Evolutionary conservation across 92 coral and sea anemone genomes (phyloP).

Genomic region (Epizoanthus illoricatus): DNA sequence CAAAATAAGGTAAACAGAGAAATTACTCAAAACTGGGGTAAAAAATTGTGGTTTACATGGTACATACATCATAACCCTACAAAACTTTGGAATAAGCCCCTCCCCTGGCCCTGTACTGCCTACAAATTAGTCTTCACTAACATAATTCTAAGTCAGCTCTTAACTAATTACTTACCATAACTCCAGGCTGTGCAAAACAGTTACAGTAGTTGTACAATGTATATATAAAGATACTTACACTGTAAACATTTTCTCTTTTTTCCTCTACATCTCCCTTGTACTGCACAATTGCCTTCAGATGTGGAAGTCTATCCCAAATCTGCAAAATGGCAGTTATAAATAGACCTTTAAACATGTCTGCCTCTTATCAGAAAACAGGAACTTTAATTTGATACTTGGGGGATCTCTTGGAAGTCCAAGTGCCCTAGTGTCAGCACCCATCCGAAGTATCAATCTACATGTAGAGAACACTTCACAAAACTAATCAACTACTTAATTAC

Average conservation of each 20-base stretch:
- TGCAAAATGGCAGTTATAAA: conserved; percentile 6
- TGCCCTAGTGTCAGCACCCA: not conserved
- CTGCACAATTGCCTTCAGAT: conserved; percentile 86
- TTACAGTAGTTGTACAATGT: no score
- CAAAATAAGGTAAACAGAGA: not conserved
- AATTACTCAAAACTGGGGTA: not conserved
- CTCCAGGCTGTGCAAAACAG: no score
- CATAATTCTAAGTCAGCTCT: no score
- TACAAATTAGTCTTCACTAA: no score
- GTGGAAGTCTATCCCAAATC: conserved; percentile 92
- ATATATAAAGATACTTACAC: conserved; percentile 50
- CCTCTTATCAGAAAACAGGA: not conserved
- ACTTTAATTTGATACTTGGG: not conserved
- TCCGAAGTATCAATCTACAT: no score
- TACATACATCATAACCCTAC: no score
- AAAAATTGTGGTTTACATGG: no score
- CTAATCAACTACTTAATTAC: no score
- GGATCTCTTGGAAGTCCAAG: not conserved
- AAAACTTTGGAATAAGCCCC: no score
- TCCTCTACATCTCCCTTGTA: conserved; percentile 77
- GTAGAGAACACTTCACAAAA: no score
- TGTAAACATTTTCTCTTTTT: conserved; percentile 72
- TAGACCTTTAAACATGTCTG: not conserved
- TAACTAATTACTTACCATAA: not conserved
- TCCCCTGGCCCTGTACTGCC: no score